Base-by-base conservation (phyloP, 2,113 vertebrate species). In the Ptyas mucosa region DNA sequence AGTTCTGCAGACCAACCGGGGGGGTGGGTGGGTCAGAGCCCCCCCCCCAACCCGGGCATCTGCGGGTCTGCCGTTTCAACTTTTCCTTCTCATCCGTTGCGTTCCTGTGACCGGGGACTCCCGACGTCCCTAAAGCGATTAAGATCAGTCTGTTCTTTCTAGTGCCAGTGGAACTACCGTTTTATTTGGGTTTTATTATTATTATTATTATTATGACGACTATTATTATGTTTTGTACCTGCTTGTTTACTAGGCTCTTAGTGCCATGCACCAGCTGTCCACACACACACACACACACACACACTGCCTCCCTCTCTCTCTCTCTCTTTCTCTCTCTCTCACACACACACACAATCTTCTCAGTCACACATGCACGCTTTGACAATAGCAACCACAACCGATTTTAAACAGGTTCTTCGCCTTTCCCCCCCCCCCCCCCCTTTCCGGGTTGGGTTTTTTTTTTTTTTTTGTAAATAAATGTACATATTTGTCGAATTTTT, bases 241-340 rank as follows among this genome's bases (percentile, higher is more conserved):
- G 98, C 97, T 97, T 97, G 97, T 97, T 97, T 97, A 97, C 96
- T 97, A 97, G 97, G 97, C 97, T 97, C 97, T 95, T 96, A 98
- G 97, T 97, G 97, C 98, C 97, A 97, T 96, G 96, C 97, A 97
- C 97, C 98, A 98, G 97, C 98, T 98, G 96, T 95, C 95, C 95
- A 97, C 96, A 96, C 94, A 95, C 90, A 85, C 92, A 94, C 95
- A 53, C 53, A 12, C 5, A 0, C 18, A 43, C 43, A 43, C 43
- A 43, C 43, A 43, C 2, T 57, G 1, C 8, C 21, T 23, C 55
- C 23, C 55, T 24, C 14, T 55, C 90, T 12, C 53, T 64, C n/a
- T 24, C 34, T 57, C n/a, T 2, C 53, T 39, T 7, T 26, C 23
- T 1, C 6, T 2, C 53, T 14, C 8, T 2, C 95, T 94, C 95